Percentiles rank a stretch among this genome's conserved stretches.
These are phyloP conservation scores for Heliocidaris tuberculata DNA, from an alignment of 35 echinoderm and acorn worm species.

Conservation along the genomic window DNA sequence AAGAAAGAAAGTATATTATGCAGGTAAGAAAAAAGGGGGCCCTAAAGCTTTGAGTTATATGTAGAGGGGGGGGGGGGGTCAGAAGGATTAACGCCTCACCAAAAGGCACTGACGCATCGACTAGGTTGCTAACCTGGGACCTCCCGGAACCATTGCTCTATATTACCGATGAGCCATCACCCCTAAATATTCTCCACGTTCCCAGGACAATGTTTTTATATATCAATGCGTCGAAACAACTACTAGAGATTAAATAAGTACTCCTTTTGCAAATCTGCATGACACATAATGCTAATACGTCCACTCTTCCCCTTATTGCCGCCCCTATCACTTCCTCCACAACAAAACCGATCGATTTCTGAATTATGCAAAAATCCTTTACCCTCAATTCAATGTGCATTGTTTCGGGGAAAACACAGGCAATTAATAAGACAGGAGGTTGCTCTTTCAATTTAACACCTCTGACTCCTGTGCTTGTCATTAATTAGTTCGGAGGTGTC, in stretches of 20 bases:
- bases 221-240: background rate
- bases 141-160: too few relatives aligned
- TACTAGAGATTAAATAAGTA: background rate
- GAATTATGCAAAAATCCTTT: constrained; percentile 3
- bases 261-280: background rate
- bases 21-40: too few relatives aligned
- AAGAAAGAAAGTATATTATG: too few relatives aligned
- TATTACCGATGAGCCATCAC: background rate
- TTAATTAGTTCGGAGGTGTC: background rate
- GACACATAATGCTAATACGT: background rate
- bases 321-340: background rate
- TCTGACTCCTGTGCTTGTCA: background rate
- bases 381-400: background rate
- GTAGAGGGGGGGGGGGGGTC: too few relatives aligned
- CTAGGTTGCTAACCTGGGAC: too few relatives aligned
- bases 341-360: background rate
- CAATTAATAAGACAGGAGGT: background rate
- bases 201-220: background rate
- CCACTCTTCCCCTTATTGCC: background rate
- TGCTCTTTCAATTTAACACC: background rate
- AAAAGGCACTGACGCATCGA: too few relatives aligned
- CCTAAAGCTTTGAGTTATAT: too few relatives aligned
- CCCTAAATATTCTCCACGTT: background rate
- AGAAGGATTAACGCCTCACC: too few relatives aligned
- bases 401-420: background rate